phyloP scores from a whole-genome alignment of 2,113 vertebrate genomes.

The Atrichornis clamosus region DNA sequence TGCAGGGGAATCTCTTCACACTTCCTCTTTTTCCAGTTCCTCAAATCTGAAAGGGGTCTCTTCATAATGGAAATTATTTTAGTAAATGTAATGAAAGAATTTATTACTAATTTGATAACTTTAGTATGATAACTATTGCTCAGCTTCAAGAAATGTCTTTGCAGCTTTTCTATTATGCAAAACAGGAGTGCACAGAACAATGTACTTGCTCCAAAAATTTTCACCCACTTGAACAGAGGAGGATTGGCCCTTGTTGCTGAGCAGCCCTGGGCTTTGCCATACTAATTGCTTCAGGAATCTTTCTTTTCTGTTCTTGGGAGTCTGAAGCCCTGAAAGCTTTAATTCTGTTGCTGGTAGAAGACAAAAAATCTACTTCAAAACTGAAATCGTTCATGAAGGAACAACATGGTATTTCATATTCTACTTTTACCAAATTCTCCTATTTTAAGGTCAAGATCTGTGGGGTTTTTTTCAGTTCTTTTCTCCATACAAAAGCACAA shows the following conservation, averaged over 20 bases:
- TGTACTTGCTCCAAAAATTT: background rate
- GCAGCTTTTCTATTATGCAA: background rate
- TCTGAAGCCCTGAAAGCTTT: background rate
- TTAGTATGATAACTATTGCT: background rate
- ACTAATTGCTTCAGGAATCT: background rate
- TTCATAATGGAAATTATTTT: background rate
- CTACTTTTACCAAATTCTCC: background rate
- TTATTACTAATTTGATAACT: background rate
- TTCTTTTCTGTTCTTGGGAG: background rate
- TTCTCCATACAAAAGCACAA: background rate
- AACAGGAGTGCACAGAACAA: background rate
- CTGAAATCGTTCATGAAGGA: background rate
- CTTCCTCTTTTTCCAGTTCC: background rate
- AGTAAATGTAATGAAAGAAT: background rate
- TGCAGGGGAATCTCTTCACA: background rate
- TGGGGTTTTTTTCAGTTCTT: background rate
- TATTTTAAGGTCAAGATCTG: background rate
- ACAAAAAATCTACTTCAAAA: constrained; percentile 1
- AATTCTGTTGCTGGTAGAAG: background rate
- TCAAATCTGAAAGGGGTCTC: background rate
- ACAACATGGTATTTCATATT: background rate
- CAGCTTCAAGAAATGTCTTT: background rate
- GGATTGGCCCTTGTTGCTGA: background rate
- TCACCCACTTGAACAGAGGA: background rate
- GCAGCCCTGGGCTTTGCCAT: background rate